Evolutionary conservation across 2,113 vertebrate species (phyloP).

Genomic region (Leptobrachium ailaonicum): DNA sequence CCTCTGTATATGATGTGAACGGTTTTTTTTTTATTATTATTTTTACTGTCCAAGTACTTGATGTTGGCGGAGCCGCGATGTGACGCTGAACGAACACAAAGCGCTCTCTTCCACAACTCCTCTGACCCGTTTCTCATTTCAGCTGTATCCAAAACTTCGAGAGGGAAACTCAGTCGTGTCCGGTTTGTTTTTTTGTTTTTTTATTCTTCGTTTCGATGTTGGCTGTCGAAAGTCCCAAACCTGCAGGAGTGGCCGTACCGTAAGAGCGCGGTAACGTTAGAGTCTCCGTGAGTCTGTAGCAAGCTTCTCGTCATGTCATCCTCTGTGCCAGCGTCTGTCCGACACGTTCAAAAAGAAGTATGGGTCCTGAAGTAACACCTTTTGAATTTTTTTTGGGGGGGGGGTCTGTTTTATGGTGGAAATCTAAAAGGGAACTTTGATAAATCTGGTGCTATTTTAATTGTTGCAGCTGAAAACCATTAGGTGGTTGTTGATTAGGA

Average conservation of each 20-base stretch:
- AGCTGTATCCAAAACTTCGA: constrained; percentile 47
- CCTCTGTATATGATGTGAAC: constrained; percentile 77
- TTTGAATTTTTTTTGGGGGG: too few species aligned
- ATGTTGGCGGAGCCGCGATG: constrained; percentile 76
- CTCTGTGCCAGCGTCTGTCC: too few species aligned
- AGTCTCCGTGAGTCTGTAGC: not conserved
- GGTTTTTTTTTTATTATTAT: constrained; percentile 36
- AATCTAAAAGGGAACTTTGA: too few species aligned
- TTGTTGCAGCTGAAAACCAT: too few species aligned
- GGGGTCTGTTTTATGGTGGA: too few species aligned
- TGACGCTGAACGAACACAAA: constrained; percentile 54
- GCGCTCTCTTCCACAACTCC: constrained; percentile 1
- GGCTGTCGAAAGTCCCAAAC: not conserved
- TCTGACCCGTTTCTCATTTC: constrained; percentile 36
- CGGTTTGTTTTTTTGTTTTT: constrained; percentile 30
- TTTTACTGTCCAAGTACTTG: constrained; percentile 79
- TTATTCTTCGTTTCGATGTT: not conserved
- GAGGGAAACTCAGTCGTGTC: not conserved
- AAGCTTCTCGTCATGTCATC: too few species aligned
- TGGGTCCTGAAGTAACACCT: too few species aligned
- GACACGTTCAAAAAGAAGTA: too few species aligned
- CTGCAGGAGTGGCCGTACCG: not conserved
- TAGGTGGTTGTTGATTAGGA: too few species aligned
- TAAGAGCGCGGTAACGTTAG: not conserved
- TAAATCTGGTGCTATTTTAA: too few species aligned